Percentiles rank a stretch among this genome's conserved stretches.
Conservation (phyloP, 92 coral and sea anemone species). For the Porites divaricata region DNA sequence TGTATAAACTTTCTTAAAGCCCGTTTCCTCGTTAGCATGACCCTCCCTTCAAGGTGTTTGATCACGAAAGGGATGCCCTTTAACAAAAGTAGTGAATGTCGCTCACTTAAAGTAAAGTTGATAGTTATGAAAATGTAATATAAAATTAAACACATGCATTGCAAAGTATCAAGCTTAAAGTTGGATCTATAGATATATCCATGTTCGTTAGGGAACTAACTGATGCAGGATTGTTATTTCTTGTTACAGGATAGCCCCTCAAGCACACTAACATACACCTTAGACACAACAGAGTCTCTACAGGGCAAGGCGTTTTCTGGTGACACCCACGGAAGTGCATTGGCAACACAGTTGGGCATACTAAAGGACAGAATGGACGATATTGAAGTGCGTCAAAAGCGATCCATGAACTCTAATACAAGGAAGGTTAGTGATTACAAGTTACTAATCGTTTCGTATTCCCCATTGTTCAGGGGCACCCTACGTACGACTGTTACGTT, state of each 20-base stretch:
- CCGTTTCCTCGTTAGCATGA: no score
- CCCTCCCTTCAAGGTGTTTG: no score
- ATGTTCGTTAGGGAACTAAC: no score
- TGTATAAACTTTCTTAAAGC: no score
- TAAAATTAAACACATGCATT: no score
- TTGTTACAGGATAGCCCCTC: background rate
- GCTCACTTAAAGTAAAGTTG: no score
- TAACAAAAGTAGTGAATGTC: no score
- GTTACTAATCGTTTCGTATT: background rate
- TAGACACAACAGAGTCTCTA: slow-evolving; percentile 18
- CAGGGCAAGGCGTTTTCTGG: slow-evolving; percentile 36
- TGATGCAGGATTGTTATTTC: background rate
- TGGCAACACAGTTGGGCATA: slow-evolving; percentile 59
- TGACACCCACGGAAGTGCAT: slow-evolving; percentile 29
- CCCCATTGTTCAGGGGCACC: background rate
- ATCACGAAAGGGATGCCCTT: no score
- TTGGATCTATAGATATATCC: no score
- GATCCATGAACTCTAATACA: slow-evolving; percentile 12
- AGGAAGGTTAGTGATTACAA: slow-evolving; percentile 38
- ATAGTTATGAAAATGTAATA: no score
- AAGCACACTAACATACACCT: background rate
- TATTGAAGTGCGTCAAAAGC: slow-evolving; percentile 66
- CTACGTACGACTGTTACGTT: no score
- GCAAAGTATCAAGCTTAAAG: no score
- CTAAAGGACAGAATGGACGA: slow-evolving; percentile 69